Base-by-base conservation (phyloP, 2,888 invertebrate species). In the Chloromyia formosa region DNA sequence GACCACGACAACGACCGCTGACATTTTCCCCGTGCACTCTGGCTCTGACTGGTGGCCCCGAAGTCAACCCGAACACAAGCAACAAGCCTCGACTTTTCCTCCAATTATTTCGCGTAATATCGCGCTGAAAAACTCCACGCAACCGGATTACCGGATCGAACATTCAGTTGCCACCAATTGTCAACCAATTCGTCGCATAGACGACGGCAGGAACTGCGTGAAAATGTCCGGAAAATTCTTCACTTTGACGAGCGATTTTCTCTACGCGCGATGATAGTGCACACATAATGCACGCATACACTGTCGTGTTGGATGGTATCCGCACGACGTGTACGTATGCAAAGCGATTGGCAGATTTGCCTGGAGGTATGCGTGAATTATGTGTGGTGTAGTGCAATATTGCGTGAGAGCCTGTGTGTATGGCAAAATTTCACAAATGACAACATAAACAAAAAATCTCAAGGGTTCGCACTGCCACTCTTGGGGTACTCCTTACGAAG, bases 391-490 rank as follows among this genome's bases (percentile, higher is more conserved):
- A n/a, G n/a, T 69, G 56, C 27, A 35, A 35, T 35, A n/a, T n/a
- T n/a, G n/a, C n/a, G n/a, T n/a, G n/a, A n/a, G n/a, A 18, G 56
- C 4, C 18, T 23, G 56, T 4, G 56, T 23, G 35, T 20, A 54
- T 54, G 22, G n/a, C 16, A n/a, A 69, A 56, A 71, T 18, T 71
- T 56, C 71, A 66, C 66, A 35, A 35, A 58, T 71, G 58, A 71
- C 71, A 71, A 71, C 71, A 71, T 71, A 71, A 71, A 71, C 71
- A 71, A 71, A 71, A 71, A 71, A 71, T 56, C n/a, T 71, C 20
- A 14, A 40, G 18, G 10, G 16, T 27, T 56, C 20, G 12, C 45
- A 66, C 66, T 45, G 22, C 7, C 27, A 35, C 2, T 35, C 27
- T 2, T 7, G 27, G 27, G 27, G 27, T 4, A 35, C 27, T 4